Evolutionary conservation across 2,888 invertebrate genomes (phyloP).

Genomic region (Heterodera filipjevi): DNA sequence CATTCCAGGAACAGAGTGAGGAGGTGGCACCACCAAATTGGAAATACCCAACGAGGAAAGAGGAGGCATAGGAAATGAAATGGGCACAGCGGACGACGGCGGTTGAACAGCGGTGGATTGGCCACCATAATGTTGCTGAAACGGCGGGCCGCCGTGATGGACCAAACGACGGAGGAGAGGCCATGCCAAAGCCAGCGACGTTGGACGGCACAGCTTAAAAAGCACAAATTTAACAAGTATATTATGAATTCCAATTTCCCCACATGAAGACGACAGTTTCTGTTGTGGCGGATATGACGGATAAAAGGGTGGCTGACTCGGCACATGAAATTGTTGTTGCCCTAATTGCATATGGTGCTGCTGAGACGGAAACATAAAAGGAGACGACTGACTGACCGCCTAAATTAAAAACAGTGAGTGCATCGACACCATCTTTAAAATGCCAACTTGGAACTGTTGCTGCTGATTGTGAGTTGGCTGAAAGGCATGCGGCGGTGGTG

Average conservation of each 20-base stretch:
- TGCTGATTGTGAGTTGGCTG: background rate
- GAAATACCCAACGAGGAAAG: conserved; percentile 63
- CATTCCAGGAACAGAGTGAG: background rate
- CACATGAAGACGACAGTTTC: background rate
- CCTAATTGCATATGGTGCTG: conserved; percentile 30
- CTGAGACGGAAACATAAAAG: conserved; percentile 21
- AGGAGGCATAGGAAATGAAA: conserved; percentile 63
- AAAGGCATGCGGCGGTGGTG: conserved; percentile 41
- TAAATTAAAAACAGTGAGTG: background rate
- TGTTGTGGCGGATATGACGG: background rate
- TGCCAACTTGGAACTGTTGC: conserved; percentile 9
- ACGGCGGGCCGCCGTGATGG: background rate
- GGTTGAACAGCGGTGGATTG: conserved; percentile 19
- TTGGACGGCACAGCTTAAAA: background rate
- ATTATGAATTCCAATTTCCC: background rate
- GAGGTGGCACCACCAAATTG: conserved; percentile 55
- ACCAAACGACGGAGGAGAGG: background rate
- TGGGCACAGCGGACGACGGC: conserved; percentile 22
- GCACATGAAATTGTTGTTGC: conserved; percentile 25
- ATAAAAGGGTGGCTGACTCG: background rate
- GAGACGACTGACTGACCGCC: background rate
- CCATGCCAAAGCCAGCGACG: background rate
- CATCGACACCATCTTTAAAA: background rate
- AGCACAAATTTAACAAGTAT: background rate
- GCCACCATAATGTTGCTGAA: conserved; percentile 21